These are phyloP conservation scores for Cercopithecus diana DNA, from an alignment of 2,797 vertebrate species.

Conservation along the genomic window DNA sequence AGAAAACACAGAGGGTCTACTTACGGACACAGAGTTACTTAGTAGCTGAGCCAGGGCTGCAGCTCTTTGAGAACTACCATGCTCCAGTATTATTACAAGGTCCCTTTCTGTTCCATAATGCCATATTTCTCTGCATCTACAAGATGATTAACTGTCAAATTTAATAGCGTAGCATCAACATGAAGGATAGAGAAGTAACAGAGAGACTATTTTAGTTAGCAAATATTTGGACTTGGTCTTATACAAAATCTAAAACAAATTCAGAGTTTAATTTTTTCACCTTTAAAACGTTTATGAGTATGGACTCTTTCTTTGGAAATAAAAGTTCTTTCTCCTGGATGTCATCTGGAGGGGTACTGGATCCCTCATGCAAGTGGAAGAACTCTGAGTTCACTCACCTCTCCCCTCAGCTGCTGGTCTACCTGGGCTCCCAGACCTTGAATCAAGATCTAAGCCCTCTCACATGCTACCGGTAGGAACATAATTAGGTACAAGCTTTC, in stretches of 20 bases:
- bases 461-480: neutral
- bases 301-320: neutral
- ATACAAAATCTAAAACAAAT: constrained; percentile 74
- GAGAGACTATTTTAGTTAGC: constrained; percentile 67
- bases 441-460: neutral
- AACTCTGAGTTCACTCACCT: neutral
- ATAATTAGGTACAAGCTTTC: neutral
- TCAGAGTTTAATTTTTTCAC: constrained; percentile 60
- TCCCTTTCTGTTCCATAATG: neutral
- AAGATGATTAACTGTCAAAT: constrained; percentile 57
- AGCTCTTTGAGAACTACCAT: neutral
- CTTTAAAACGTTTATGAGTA: constrained; percentile 55
- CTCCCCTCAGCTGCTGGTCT: neutral
- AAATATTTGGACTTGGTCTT: constrained; percentile 77
- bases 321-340: neutral
- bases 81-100: neutral
- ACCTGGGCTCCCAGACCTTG: neutral
- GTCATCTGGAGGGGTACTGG: neutral
- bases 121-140: constrained; percentile 54
- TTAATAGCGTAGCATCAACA: constrained; percentile 59
- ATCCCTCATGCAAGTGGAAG: neutral
- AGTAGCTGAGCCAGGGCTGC: neutral
- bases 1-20: neutral
- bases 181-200: constrained; percentile 47
- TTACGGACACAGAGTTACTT: neutral